Evolutionary conservation across 2,113 vertebrate species (phyloP).

Genomic region (Hassar affinis): DNA sequence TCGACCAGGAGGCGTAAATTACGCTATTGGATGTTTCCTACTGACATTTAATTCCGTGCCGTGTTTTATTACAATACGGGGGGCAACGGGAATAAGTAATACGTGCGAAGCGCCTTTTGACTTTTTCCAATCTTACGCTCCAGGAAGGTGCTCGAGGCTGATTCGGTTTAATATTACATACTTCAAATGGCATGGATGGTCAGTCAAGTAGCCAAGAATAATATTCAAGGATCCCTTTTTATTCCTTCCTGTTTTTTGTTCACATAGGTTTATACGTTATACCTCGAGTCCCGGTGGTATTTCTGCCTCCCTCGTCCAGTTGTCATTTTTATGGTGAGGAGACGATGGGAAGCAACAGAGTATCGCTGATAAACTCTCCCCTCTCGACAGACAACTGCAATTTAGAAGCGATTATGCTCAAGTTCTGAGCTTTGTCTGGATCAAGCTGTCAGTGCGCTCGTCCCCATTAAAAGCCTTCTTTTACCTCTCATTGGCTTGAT

Average conservation of each 20-base stretch:
- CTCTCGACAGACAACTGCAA: slow-evolving; percentile 16
- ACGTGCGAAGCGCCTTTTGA: slow-evolving; percentile 4
- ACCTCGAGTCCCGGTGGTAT: background rate
- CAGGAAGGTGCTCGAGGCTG: background rate
- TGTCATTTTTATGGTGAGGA: background rate
- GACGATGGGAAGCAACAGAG: background rate
- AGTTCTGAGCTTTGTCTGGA: background rate
- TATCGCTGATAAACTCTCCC: slow-evolving; percentile 12
- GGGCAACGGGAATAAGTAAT: slow-evolving; percentile 6
- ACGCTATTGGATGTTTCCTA: slow-evolving; percentile 54
- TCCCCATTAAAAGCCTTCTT: background rate
- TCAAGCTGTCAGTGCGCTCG: background rate
- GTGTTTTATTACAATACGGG: slow-evolving; percentile 27
- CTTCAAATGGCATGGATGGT: background rate
- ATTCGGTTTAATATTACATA: background rate
- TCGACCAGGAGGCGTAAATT: slow-evolving; percentile 26
- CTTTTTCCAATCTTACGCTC: background rate
- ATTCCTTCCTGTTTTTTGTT: background rate
- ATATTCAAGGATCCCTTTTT: background rate
- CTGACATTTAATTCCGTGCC: slow-evolving; percentile 65
- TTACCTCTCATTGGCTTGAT: slow-evolving; percentile 14
- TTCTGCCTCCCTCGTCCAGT: background rate
- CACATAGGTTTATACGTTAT: background rate
- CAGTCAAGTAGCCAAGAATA: background rate
- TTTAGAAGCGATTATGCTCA: slow-evolving; percentile 6